phyloP scores from a whole-genome alignment of 1,140 invertebrate species.

The honey bee (Apis mellifera) region Amel_HAv3.1 CM009939.2:2288001-2288500 shows the following conservation, averaged over 20 bases:
- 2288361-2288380: constrained; percentile 13
- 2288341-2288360: background rate
- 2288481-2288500: constrained; percentile 60
- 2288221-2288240: too few species aligned
- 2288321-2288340: constrained; percentile 12
- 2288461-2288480: constrained; percentile 68
- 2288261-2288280: constrained; percentile 17
- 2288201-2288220: too few species aligned
- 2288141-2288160: too few species aligned
- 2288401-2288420: constrained; percentile 60
- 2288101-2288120: too few species aligned
- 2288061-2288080: too few species aligned
- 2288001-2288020: background rate
- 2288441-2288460: constrained; percentile 61
- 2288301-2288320: constrained; percentile 31
- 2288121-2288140: too few species aligned
- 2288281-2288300: constrained; percentile 19
- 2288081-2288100: too few species aligned
- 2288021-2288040: too few species aligned
- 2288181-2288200: too few species aligned
- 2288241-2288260: background rate
- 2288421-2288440: constrained; percentile 49
- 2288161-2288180: too few species aligned
- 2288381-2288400: constrained; percentile 48
- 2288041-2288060: too few species aligned